Evolutionary conservation across 2,113 vertebrate species (phyloP).

Genomic region (Mellivora capensis): DNA sequence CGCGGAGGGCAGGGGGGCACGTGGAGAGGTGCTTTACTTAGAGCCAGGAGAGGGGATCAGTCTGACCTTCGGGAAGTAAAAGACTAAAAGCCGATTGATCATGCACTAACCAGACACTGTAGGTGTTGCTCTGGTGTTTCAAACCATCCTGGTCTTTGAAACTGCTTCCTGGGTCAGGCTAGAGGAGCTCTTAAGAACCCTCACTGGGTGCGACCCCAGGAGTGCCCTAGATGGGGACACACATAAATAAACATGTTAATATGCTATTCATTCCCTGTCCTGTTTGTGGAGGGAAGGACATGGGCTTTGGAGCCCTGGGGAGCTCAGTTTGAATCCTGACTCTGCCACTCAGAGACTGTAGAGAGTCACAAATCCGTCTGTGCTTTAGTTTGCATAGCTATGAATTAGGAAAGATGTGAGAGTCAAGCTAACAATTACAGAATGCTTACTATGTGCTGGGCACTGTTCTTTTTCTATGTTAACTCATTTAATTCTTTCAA

Average conservation of each 20-base stretch:
- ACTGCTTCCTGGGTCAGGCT: not conserved
- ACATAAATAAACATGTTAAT: not conserved
- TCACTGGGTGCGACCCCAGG: not conserved
- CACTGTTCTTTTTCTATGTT: not conserved
- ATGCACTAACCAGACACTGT: not conserved
- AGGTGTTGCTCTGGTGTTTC: not conserved
- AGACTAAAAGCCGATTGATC: not conserved
- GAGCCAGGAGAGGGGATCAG: not conserved
- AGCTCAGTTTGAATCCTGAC: not conserved
- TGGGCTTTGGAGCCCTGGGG: not conserved
- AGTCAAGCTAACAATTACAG: not conserved
- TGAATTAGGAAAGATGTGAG: not conserved
- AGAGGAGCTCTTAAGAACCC: not conserved
- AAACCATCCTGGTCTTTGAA: not conserved
- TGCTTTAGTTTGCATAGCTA: not conserved
- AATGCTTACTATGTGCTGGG: not conserved
- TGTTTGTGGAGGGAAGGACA: not conserved
- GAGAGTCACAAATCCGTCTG: not conserved
- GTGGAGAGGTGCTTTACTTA: not conserved
- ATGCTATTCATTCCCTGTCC: not conserved
- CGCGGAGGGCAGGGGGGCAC: no score
- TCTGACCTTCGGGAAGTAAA: conserved; percentile 1
- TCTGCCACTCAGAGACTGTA: not conserved
- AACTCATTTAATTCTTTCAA: not conserved
- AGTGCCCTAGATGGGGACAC: not conserved